Evolutionary conservation across 2,888 invertebrate genomes (phyloP), one percentile per base, ranked within the genome.

Genomic region (Tenthredo distinguenda): DNA sequence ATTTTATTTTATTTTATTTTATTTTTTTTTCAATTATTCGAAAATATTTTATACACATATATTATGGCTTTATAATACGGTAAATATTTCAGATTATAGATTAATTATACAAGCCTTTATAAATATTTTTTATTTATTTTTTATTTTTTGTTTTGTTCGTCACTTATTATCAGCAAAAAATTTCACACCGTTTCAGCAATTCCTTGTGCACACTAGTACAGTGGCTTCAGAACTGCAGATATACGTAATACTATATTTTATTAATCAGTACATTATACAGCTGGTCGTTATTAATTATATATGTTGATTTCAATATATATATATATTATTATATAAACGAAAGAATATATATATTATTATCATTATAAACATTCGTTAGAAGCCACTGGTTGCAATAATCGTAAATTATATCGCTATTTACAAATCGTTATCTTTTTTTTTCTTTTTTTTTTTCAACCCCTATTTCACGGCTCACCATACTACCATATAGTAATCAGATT

Each of bases 171-270:
- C 26, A 26, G 62, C 62, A 62, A 26, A 10, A 26, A 47, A 47
- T 47, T 47, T 62, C 12, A 12, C 9, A 26, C 12, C 26, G 21
- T 62, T 62, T 62, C 26, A 62, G 12, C 62, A 62, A 62, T 62
- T 62, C 26, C 26, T 26, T 62, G 62, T 62, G 62, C 62, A 62
- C 62, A 26, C 62, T 62, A 12, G 26, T 62, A 62, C 62, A 62
- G 62, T 62, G 26, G 62, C 26, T 62, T 62, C 62, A 62, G 62
- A 62, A 62, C 62, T 62, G 62, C 62, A 62, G 55, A 62, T 62
- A 21, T 26, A 7, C 26, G 6, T 10, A 7, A 50, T 55, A n/a
- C 7, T 55, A 7, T 55, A 55, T n/a, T 50, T 50, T 18, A 55
- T n/a, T n/a, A n/a, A 50, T 55, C 55, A 55, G 55, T 50, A 47